Evolutionary conservation across 1,140 invertebrate genomes (phyloP).

Genomic region (Neotoxoptera formosana): DNA sequence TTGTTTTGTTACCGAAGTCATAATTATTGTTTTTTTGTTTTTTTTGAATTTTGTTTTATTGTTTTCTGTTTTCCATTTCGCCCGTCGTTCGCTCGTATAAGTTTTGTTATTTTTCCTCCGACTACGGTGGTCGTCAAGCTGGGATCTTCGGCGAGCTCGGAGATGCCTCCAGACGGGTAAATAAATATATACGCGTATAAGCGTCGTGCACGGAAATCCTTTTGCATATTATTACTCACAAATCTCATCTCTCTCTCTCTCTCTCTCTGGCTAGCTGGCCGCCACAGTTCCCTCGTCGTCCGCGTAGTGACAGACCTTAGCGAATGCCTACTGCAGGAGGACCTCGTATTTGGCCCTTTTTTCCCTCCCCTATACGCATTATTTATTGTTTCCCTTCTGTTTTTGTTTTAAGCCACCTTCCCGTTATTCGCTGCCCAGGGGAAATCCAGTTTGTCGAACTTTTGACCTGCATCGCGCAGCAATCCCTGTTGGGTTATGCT

Average conservation of each 20-base stretch:
- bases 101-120: background rate
- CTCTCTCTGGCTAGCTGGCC: too few relatives aligned
- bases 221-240: background rate
- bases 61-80: background rate
- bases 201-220: background rate
- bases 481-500: background rate
- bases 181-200: background rate
- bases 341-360: background rate
- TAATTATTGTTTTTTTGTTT: slow-evolving; percentile 1
- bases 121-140: slow-evolving; percentile 30
- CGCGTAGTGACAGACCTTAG: background rate
- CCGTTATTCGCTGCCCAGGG: background rate
- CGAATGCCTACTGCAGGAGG: background rate
- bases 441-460: background rate
- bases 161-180: slow-evolving; percentile 47
- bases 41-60: background rate
- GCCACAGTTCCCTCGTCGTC: background rate
- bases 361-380: background rate
- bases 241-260: background rate
- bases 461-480: background rate
- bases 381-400: background rate
- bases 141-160: slow-evolving; percentile 49
- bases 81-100: background rate
- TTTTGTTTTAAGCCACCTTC: background rate
- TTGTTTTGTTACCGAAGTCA: background rate